Evolutionary conservation across 2,113 vertebrate genomes (phyloP), one percentile per base, ranked within the genome.

Genomic region (Sigmodon hispidus): DNA sequence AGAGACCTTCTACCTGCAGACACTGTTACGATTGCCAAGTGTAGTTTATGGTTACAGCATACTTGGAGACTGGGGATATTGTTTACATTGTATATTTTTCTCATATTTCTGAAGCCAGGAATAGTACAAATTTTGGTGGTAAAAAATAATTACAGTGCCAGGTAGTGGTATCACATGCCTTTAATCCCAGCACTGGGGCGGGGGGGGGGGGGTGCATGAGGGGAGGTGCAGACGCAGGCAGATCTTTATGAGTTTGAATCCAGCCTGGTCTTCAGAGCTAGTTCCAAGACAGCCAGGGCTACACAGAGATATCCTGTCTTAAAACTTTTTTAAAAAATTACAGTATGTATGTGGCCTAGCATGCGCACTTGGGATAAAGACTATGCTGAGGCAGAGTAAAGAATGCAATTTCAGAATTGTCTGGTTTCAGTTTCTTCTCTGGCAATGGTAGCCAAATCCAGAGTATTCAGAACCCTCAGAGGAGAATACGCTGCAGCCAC

Each of bases 401-500:
- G 26, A 31, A 7, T 89, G 21, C 22, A 19, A 34, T 73, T 79
- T 76, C 40, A 40, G 3, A 36, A 19, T 22, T 50, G 1, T 55
- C 48, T 1, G 1, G 34, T 52, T n/a, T 83, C 34, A 4, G 17
- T 72, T 40, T 63, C 48, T 69, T 48, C 52, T 0, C 84, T 45
- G 36, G 29, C 75, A n/a, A 1, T 13, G 9, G 4, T 40, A n/a
- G 26, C 69, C 17, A 69, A 11, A 48, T 36, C 31, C 59, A 34
- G 55, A 61, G 34, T 29, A 61, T 11, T 45, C 26, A 70, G 92
- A 34, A 22, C 50, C 61, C n/a, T 70, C 7, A 17, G 36, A 73
- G 9, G 70, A 11, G 7, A 24, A 29, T 19, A 0, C 0, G 0
- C 7, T 50, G 34, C 2, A 7, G 5, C 3, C 31, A 7, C 50